Evolutionary conservation across 1,140 invertebrate species (phyloP).

Genomic region (Cotesia typhae): DNA sequence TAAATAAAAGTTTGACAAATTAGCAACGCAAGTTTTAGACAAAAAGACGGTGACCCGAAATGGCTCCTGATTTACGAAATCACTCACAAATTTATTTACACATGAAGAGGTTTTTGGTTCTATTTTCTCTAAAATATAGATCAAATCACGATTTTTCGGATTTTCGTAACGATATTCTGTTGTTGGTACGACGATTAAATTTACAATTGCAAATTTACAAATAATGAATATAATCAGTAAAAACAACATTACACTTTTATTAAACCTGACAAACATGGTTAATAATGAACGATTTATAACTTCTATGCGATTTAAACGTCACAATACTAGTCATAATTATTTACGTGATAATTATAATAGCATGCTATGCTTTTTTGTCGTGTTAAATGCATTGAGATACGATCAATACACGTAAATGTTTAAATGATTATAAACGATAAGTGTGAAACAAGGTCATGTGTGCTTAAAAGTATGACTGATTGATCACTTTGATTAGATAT

Average conservation of each 20-base stretch:
- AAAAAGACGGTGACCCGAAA: slow-evolving; percentile 28
- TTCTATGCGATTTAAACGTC: no score
- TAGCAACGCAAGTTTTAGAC: slow-evolving; percentile 12
- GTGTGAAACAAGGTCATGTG: background rate
- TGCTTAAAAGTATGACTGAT: background rate
- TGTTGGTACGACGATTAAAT: slow-evolving; percentile 18
- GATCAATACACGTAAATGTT: no score
- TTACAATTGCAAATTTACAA: background rate
- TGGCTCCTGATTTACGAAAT: slow-evolving; percentile 23
- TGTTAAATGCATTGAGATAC: no score
- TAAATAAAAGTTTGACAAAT: slow-evolving; percentile 23
- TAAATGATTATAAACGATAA: no score
- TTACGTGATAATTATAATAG: no score
- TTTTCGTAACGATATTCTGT: slow-evolving; percentile 17
- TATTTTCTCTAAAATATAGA: background rate
- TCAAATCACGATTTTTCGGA: slow-evolving; percentile 23
- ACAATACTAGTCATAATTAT: no score
- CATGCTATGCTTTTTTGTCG: no score
- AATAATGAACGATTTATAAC: no score
- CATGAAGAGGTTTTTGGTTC: slow-evolving; percentile 34
- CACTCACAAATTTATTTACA: slow-evolving; percentile 33
- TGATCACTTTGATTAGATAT: background rate
- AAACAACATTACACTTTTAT: background rate
- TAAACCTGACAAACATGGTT: background rate
- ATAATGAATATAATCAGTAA: background rate